Percentiles rank a stretch among this genome's conserved stretches.
Conservation (phyloP, 2,797 vertebrate genomes). For the Buphagus erythrorhynchus region DNA sequence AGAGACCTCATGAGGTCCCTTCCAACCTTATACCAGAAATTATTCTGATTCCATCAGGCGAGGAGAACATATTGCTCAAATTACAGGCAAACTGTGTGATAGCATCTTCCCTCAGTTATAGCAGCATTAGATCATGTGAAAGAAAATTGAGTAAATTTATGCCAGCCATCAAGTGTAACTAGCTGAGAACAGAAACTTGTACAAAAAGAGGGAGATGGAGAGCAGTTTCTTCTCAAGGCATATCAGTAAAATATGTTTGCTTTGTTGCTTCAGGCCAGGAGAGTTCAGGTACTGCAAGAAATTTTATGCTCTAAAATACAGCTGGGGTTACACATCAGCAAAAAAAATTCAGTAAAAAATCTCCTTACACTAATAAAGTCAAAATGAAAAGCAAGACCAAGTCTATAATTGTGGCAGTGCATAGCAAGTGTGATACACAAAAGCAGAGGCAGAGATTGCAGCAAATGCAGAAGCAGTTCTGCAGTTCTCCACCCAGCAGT, state of each 20-base stretch:
- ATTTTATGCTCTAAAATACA: slow-evolving; percentile 8
- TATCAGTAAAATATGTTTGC: background rate
- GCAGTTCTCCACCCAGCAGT: background rate
- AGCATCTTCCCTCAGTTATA: background rate
- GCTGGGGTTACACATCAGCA: background rate
- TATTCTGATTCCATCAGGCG: background rate
- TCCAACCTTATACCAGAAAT: background rate
- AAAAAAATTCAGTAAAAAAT: background rate
- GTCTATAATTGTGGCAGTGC: background rate
- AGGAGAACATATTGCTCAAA: background rate
- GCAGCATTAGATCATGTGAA: background rate
- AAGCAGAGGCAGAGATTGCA: background rate
- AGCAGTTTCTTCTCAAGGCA: background rate
- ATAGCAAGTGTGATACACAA: background rate
- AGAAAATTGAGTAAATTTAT: background rate
- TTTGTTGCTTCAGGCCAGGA: background rate
- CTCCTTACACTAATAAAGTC: background rate
- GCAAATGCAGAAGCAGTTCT: background rate
- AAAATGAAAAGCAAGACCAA: background rate
- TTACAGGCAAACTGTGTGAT: background rate
- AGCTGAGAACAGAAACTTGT: background rate
- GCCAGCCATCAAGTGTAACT: background rate
- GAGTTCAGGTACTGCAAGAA: background rate
- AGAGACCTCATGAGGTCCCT: background rate
- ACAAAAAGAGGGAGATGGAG: background rate